Conservation (phyloP, 2,888 invertebrate genomes). For the Bimastos eiseni region DNA sequence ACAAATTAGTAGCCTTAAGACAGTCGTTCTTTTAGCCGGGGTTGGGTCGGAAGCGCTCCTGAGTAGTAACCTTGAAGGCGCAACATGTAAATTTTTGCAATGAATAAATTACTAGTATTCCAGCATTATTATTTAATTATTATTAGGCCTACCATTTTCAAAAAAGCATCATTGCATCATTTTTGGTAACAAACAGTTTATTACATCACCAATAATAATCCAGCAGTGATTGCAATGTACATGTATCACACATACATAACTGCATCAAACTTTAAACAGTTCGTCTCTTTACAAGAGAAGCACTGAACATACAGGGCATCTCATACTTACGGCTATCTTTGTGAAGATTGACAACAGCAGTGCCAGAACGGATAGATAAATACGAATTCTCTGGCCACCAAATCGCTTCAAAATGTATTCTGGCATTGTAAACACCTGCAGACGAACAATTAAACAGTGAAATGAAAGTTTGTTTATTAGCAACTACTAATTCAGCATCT, state of each 20-base stretch:
- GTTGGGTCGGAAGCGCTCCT: no score
- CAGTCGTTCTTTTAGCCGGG: no score
- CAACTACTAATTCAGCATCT: not conserved
- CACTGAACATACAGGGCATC: not conserved
- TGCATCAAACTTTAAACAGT: not conserved
- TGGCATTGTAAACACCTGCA: conserved; percentile 67
- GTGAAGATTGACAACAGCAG: conserved; percentile 67
- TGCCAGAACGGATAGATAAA: conserved; percentile 66
- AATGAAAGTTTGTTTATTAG: not conserved
- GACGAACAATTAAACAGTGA: not conserved
- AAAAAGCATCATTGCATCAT: not conserved
- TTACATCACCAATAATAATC: not conserved
- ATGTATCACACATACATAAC: not conserved
- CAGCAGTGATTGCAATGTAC: not conserved
- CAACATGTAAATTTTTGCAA: no score
- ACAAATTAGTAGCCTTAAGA: not conserved
- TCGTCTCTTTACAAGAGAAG: not conserved
- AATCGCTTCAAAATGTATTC: conserved; percentile 66
- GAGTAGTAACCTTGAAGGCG: no score
- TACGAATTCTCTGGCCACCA: conserved; percentile 66
- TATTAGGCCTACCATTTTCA: not conserved
- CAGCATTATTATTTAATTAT: no score
- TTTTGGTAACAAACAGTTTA: not conserved
- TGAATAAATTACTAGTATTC: no score
- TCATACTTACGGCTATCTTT: conserved; percentile 65